Evolutionary conservation across 1,140 invertebrate species (phyloP), one percentile per base, ranked within the genome.

Genomic region (Thaumetopoea pityocampa): DNA sequence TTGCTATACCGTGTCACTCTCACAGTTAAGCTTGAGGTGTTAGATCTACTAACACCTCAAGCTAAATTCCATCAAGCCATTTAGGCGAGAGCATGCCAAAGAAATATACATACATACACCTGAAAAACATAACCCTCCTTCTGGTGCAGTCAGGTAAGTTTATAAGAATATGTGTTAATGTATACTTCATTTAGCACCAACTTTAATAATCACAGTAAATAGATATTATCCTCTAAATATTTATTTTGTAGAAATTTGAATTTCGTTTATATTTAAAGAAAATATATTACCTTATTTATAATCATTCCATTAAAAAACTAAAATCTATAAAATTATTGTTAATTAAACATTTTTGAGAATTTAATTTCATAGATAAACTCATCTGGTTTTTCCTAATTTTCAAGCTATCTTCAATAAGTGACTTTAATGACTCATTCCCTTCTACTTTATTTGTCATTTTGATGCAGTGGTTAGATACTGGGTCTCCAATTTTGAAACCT

Each of bases 371-470:
- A 49, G 67, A 66, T 17, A 81, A 50, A 36, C 38, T 45, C 24
- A 43, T 35, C 29, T 80, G 71, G 41, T 45, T 70, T 36, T 70
- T 65, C 33, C 76, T 62, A 37, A 84, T 26, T 36, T 67, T 79
- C 15, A 84, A 49, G 40, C 76, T 84, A 34, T 84, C 78, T 38
- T 77, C 53, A 35, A 84, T 62, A n/a, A 84, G 49, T 3, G 68
- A 73, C 45, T 62, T 76, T 0, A 80, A 38, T 12, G 50, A 42
- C 32, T 69, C 63, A 58, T 72, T 60, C 12, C 54, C 47, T 26
- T 63, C 44, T 19, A 51, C 9, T 48, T 36, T 53, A 28, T 61
- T 71, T 16, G 37, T 14, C 7, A 73, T 34, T 28, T 62, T 69
- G 14, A 60, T 57, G 27, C 50, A 66, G 37, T 71, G 56, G 6